Evolutionary conservation across 2,888 invertebrate genomes (phyloP).

Genomic region (Hypomecis punctinalis): DNA sequence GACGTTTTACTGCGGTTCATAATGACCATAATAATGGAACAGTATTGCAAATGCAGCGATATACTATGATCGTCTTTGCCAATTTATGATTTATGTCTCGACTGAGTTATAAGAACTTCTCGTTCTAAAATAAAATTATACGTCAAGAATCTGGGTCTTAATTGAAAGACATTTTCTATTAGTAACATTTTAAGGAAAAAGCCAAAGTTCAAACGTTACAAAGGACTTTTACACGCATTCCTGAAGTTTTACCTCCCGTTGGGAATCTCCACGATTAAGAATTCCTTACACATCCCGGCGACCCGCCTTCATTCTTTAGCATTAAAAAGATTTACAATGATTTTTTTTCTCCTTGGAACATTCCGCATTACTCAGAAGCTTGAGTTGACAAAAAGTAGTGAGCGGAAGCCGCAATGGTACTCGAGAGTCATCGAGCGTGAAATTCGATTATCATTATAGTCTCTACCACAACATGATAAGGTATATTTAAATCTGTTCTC

Average conservation of each 20-base stretch:
- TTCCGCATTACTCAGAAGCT: conserved; percentile 24
- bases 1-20: no score
- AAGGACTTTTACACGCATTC: conserved; percentile 8
- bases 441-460: conserved; percentile 12
- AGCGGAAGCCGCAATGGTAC: conserved; percentile 20
- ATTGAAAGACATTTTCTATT: neutral
- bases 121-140: no score
- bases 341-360: conserved; percentile 9
- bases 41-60: no score
- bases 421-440: conserved; percentile 20
- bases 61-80: no score
- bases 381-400: conserved; percentile 26
- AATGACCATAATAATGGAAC: no score
- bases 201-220: neutral
- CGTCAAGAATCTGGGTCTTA: no score
- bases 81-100: no score
- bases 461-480: conserved; percentile 27
- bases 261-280: conserved; percentile 12
- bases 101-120: no score
- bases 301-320: conserved; percentile 1
- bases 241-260: conserved; percentile 5
- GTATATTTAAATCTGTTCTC: conserved; percentile 25
- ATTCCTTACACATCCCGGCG: conserved; percentile 9
- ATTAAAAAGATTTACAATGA: conserved; percentile 10
- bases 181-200: neutral